Base-by-base conservation (phyloP, 2,797 vertebrate genomes). In the Leucoraja ocellata region DNA sequence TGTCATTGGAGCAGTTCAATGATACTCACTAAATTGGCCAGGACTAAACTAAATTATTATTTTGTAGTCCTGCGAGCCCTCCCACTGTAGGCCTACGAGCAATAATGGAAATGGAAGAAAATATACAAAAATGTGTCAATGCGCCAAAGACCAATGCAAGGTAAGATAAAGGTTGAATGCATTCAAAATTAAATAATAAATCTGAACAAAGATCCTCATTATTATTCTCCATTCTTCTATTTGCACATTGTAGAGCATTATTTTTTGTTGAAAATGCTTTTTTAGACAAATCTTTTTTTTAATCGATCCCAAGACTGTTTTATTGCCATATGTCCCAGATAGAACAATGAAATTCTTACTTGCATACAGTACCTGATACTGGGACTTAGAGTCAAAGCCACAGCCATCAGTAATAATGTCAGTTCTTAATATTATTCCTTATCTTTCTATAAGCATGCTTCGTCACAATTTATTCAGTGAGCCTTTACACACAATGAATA, bases 21-120 rank as follows among this genome's bases (percentile, higher is more conserved):
- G 7, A 36, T 6, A 88, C 63, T 63, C 32, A 28, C 84, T 36
- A 18, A 68, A 68, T 36, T 21, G 14, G 36, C 11, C 5, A 18
- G 8, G n/a, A 88, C 61, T 68, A 88, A 88, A 88, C 18, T 88
- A 36, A 68, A 32, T 86, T n/a, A 3, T 96, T 78, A 93, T 95
- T 84, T 93, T 95, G 95, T 96, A 95, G 96, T 94, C 95, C 96
- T 94, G 94, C 96, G 95, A 95, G 97, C 93, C 96, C 97, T 94
- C 97, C 98, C 94, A 97, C 98, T 91, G 94, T 98, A 97, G 98
- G 99, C 96, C 97, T 99, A 93, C 97, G 98, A 96, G 97, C 97
- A 93, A 99, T 99, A 95, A 99, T 99, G 98, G 97, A 99, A 95
- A 97, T 97, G 96, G 98, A 99, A 96, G 98, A 98, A 96, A 98